A percentile compares a stretch with the other conserved stretches of the same genome.
phyloP scores from a whole-genome alignment of 2,888 invertebrate genomes.

The Dichetophora obliterata region DNA sequence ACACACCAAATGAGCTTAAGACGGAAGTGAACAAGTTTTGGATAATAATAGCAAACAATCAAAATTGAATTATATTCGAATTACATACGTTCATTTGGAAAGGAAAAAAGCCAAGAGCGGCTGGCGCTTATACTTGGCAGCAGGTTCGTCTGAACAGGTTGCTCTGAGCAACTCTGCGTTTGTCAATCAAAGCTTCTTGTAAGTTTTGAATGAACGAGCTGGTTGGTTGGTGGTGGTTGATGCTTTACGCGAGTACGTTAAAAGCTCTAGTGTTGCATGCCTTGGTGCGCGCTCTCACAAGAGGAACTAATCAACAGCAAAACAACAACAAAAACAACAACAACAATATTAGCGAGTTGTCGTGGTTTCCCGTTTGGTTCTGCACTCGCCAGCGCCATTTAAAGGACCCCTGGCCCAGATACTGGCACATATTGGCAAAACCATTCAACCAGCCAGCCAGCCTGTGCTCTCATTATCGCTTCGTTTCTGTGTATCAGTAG shows the following conservation, averaged over 20 bases:
- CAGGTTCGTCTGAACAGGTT: neutral
- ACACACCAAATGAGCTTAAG: neutral
- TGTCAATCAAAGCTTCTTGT: constrained; percentile 15
- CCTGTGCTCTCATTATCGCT: constrained; percentile 15
- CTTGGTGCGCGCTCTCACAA: neutral
- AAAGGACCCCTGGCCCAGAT: constrained; percentile 18
- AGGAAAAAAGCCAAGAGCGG: neutral
- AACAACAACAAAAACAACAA: constrained; percentile 7
- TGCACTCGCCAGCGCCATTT: neutral
- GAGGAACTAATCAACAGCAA: neutral
- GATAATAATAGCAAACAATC: neutral
- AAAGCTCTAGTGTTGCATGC: neutral
- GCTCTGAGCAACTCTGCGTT: neutral
- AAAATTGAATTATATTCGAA: neutral
- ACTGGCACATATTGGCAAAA: neutral
- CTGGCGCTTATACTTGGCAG: neutral
- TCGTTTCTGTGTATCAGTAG: constrained; percentile 8
- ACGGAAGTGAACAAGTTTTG: neutral
- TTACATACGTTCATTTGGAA: constrained; percentile 3
- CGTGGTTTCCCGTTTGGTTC: constrained; percentile 16
- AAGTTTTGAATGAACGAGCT: constrained; percentile 33
- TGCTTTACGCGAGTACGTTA: neutral
- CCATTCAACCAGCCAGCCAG: constrained; percentile 27
- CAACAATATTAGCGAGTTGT: neutral
- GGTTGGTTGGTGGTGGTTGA: neutral